Conservation (phyloP, 2,888 invertebrate species). For the Agriopis leucophaearia region DNA sequence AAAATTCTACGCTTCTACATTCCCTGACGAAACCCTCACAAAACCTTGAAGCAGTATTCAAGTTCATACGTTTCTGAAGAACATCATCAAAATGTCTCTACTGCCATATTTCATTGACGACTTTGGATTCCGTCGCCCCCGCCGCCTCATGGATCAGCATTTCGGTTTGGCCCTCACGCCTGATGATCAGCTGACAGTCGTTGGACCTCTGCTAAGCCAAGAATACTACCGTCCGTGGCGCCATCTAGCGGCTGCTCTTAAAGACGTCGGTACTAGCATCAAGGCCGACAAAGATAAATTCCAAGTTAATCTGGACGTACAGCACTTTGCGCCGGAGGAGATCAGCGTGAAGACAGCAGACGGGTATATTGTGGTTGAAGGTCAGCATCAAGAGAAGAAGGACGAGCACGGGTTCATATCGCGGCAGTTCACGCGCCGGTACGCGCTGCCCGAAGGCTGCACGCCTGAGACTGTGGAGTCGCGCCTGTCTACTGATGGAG, state of each 20-base stretch:
- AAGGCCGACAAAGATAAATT: slow-evolving; percentile 76
- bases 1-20: background rate
- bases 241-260: slow-evolving; percentile 77
- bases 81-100: slow-evolving; percentile 73
- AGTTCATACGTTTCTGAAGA: background rate
- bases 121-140: slow-evolving; percentile 53
- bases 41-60: background rate
- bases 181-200: slow-evolving; percentile 74
- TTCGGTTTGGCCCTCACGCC: slow-evolving; percentile 82
- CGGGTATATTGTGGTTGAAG: slow-evolving; percentile 70
- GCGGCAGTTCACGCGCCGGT: slow-evolving; percentile 70
- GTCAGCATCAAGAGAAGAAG: slow-evolving; percentile 72
- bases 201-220: slow-evolving; percentile 55
- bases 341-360: slow-evolving; percentile 66
- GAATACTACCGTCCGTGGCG: slow-evolving; percentile 79
- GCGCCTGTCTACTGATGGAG: slow-evolving; percentile 62
- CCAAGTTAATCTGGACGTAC: slow-evolving; percentile 68
- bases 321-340: slow-evolving; percentile 61
- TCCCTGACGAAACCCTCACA: background rate
- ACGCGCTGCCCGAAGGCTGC: slow-evolving; percentile 72
- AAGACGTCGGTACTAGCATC: slow-evolving; percentile 84
- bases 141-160: slow-evolving; percentile 82
- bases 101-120: slow-evolving; percentile 75
- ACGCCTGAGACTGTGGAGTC: slow-evolving; percentile 61
- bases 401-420: slow-evolving; percentile 59